phyloP scores from a whole-genome alignment of 2,113 vertebrate species.

The Channa maculata region DNA sequence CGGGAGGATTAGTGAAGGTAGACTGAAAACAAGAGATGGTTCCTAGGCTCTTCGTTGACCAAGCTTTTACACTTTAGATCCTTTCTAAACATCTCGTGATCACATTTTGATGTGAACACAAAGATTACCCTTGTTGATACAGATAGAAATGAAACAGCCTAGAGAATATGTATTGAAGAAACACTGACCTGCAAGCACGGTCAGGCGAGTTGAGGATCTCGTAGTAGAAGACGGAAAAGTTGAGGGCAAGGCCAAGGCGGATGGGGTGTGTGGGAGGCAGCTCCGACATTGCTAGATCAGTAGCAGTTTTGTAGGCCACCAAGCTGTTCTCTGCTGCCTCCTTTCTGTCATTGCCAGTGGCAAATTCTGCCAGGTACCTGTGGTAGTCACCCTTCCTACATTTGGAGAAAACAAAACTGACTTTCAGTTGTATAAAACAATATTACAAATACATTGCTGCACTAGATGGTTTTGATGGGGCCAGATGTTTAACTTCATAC shows the following conservation, averaged over 20 bases:
- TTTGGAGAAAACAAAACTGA: constrained; percentile 1
- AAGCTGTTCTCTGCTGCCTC: constrained; percentile 98
- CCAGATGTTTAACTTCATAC: not conserved
- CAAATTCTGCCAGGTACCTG: constrained; percentile 99
- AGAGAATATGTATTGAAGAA: not conserved
- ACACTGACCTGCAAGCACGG: constrained; percentile 95
- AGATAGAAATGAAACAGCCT: not conserved
- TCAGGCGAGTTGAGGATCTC: constrained; percentile 99
- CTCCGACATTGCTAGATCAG: constrained; percentile 96
- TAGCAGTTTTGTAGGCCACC: constrained; percentile 98
- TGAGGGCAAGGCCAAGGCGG: constrained; percentile 97
- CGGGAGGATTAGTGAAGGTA: not conserved
- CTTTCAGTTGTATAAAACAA: not conserved
- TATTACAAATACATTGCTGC: not conserved
- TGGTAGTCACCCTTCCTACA: constrained; percentile 99
- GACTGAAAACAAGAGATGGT: constrained; percentile 6
- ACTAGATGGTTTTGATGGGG: not conserved
- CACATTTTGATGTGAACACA: not conserved
- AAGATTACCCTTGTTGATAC: not conserved
- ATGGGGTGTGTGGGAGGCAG: constrained; percentile 98
- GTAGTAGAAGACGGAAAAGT: constrained; percentile 99
- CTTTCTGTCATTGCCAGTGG: constrained; percentile 97
- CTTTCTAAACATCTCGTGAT: not conserved
- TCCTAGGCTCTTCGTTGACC: not conserved
- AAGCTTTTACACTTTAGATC: not conserved